Conservation (phyloP, 2,888 invertebrate genomes). For the Argyresthia albistria region DNA sequence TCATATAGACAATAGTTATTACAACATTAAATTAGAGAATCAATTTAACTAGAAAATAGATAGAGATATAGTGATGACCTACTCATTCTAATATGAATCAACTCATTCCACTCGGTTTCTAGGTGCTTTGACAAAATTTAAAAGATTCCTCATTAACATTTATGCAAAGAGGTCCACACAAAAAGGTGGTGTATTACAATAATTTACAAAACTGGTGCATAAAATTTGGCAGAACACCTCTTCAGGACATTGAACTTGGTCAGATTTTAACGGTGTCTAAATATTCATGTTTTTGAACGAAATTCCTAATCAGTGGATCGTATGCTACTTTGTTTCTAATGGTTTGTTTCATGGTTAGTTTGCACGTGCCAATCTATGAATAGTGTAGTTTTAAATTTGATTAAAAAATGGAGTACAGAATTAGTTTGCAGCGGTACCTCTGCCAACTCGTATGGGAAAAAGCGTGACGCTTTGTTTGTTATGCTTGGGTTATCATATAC, state of each 20-base stretch:
- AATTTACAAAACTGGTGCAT: conserved; percentile 54
- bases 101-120: too few species aligned
- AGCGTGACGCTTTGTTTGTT: too few species aligned
- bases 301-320: conserved; percentile 41
- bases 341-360: neutral
- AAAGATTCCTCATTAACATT: conserved; percentile 26
- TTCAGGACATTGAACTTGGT: conserved; percentile 41
- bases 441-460: too few species aligned
- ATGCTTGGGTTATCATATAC: too few species aligned
- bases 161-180: conserved; percentile 17
- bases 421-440: too few species aligned
- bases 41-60: too few species aligned
- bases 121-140: conserved; percentile 11
- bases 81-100: too few species aligned
- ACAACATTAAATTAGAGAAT: too few species aligned
- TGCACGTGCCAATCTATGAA: neutral
- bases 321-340: conserved; percentile 7
- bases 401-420: neutral
- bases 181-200: conserved; percentile 15
- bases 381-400: neutral
- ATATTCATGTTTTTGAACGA: conserved; percentile 26
- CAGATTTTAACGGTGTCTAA: conserved; percentile 36
- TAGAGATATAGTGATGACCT: too few species aligned
- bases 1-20: too few species aligned
- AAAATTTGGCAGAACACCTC: conserved; percentile 32